These are phyloP conservation scores for Lithophane leautieri DNA, from an alignment of 2,888 invertebrate species.

Conservation along the genomic window DNA sequence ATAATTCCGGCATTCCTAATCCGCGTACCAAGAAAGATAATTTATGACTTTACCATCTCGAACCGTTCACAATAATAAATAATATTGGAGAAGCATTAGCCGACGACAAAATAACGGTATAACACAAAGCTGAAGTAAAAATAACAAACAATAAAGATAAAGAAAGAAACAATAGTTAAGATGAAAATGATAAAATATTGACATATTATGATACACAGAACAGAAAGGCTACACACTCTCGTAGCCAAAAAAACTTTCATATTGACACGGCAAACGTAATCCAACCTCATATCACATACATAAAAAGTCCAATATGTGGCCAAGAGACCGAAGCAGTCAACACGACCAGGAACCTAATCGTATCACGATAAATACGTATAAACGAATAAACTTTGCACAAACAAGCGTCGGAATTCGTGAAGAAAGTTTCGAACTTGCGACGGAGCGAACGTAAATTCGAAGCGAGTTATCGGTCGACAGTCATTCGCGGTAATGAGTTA, in stretches of 20 bases:
- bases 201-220: constrained; percentile 22
- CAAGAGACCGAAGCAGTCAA: constrained; percentile 36
- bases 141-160: constrained; percentile 28
- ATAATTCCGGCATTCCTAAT: constrained; percentile 47
- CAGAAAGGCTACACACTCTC: neutral
- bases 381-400: constrained; percentile 68
- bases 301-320: constrained; percentile 44
- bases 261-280: constrained; percentile 42
- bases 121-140: constrained; percentile 22
- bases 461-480: constrained; percentile 68
- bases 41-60: constrained; percentile 38
- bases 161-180: constrained; percentile 7
- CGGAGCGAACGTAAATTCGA: constrained; percentile 65
- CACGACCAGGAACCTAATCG: constrained; percentile 59
- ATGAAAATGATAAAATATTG: constrained; percentile 13
- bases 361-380: constrained; percentile 68
- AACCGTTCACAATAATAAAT: constrained; percentile 39
- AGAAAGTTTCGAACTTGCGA: constrained; percentile 61
- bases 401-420: constrained; percentile 64
- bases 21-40: constrained; percentile 42
- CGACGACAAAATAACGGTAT: constrained; percentile 22
- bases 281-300: constrained; percentile 30
- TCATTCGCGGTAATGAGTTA: constrained; percentile 70
- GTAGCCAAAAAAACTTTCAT: constrained; percentile 29
- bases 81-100: constrained; percentile 48